Evolutionary conservation across 2,888 invertebrate genomes (phyloP).

Genomic region (Oxycera nigricornis): DNA sequence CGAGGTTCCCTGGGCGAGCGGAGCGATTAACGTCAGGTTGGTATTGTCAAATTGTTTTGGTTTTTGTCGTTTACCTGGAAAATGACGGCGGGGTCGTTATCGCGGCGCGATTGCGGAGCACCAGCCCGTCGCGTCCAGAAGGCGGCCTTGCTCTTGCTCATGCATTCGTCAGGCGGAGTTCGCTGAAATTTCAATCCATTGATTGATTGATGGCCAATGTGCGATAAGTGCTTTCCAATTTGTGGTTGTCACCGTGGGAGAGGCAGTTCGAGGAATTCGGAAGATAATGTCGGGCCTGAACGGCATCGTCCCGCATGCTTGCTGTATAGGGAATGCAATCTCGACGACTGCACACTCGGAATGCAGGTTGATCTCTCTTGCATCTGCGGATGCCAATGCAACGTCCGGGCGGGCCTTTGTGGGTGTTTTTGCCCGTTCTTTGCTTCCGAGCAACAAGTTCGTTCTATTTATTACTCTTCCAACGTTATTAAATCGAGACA

Average conservation of each 20-base stretch:
- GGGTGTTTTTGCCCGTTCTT: no score
- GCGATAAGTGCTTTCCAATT: constrained; percentile 21
- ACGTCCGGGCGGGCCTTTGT: neutral
- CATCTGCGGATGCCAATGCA: neutral
- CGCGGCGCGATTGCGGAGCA: neutral
- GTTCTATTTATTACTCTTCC: no score
- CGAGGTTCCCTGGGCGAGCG: neutral
- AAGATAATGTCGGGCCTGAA: constrained; percentile 7
- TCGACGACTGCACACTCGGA: no score
- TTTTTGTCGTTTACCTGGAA: neutral
- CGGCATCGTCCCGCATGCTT: neutral
- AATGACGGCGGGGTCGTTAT: neutral
- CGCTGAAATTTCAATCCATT: neutral
- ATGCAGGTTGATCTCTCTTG: neutral
- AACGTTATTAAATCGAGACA: no score
- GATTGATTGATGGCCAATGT: neutral
- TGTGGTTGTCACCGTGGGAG: constrained; percentile 1
- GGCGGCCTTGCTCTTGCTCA: neutral
- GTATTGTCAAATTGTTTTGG: constrained; percentile 13
- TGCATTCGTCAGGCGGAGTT: neutral
- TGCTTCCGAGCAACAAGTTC: no score
- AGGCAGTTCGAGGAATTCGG: constrained; percentile 22
- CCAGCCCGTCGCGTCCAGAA: neutral
- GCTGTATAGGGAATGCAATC: neutral
- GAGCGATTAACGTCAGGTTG: neutral